A percentile compares a stretch with the other conserved stretches of the same genome.
These are phyloP conservation scores for Ophiodon elongatus DNA, from an alignment of 2,113 vertebrate genomes.

Conservation along the genomic window DNA sequence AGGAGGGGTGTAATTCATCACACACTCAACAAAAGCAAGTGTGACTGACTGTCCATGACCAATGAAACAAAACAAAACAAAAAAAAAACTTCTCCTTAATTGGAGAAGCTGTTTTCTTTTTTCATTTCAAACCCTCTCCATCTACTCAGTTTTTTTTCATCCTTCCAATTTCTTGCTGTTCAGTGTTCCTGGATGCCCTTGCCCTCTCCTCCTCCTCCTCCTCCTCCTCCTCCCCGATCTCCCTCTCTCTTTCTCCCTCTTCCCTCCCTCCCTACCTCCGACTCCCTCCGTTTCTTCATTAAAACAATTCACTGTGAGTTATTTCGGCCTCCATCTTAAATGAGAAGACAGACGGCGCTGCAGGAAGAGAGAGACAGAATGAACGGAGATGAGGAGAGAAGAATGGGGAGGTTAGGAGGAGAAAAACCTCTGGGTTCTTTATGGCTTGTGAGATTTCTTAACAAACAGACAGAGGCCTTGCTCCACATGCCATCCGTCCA, in stretches of 20 bases:
- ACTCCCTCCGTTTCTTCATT: slow-evolving; percentile 71
- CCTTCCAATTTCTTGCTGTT: slow-evolving; percentile 67
- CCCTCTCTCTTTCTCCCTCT: slow-evolving; percentile 19
- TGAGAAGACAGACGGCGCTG: slow-evolving; percentile 58
- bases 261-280: background rate
- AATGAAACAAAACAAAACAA: slow-evolving; percentile 77
- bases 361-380: slow-evolving; percentile 27
- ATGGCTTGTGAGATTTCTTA: slow-evolving; percentile 62
- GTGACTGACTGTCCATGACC: slow-evolving; percentile 82
- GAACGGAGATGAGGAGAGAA: slow-evolving; percentile 21
- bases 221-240: slow-evolving; percentile 15
- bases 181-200: slow-evolving; percentile 69
- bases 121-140: slow-evolving; percentile 63
- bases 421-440: slow-evolving; percentile 57
- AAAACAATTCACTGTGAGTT: slow-evolving; percentile 77
- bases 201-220: slow-evolving; percentile 44
- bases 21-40: slow-evolving; percentile 79
- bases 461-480: slow-evolving; percentile 51
- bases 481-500: slow-evolving; percentile 35
- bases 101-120: slow-evolving; percentile 70
- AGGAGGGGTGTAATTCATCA: slow-evolving; percentile 80
- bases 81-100: slow-evolving; percentile 76
- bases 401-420: slow-evolving; percentile 28
- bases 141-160: slow-evolving; percentile 53
- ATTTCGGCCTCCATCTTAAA: slow-evolving; percentile 69